A percentile compares a stretch with the other conserved stretches of the same genome.
These are phyloP conservation scores for Cotesia congregata DNA, from an alignment of 2,888 invertebrate genomes.

Conservation along the genomic window DNA sequence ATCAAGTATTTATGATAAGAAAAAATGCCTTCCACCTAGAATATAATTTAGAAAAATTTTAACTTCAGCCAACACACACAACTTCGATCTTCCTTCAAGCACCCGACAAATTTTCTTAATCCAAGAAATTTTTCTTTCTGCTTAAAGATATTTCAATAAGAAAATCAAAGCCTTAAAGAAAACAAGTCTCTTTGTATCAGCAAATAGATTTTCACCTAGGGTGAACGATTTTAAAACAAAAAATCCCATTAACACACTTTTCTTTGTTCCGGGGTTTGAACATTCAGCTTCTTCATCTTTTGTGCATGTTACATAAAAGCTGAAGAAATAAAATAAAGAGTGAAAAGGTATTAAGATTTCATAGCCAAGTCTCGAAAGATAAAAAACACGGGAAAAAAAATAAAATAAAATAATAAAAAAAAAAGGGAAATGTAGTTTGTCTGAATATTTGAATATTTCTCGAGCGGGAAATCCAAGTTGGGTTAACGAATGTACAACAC, in stretches of 20 bases:
- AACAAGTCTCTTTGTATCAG: neutral
- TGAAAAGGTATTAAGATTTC: slow-evolving; percentile 1
- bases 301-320: neutral
- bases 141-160: neutral
- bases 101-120: too few relatives aligned
- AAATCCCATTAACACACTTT: neutral
- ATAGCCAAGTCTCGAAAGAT: neutral
- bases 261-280: neutral
- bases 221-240: neutral
- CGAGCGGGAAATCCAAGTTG: neutral
- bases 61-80: too few relatives aligned
- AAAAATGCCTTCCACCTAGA: too few relatives aligned
- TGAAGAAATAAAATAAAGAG: neutral
- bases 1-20: too few relatives aligned
- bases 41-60: too few relatives aligned
- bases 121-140: too few relatives aligned
- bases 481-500: neutral
- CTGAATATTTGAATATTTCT: neutral
- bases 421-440: neutral
- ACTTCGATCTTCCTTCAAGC: too few relatives aligned
- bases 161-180: neutral
- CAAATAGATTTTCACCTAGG: neutral
- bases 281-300: neutral
- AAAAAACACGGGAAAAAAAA: neutral
- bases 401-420: neutral